A percentile compares a stretch with the other conserved stretches of the same genome.
These are phyloP conservation scores for Ispidina lecontei DNA, from an alignment of 2,797 vertebrate species.

Conservation along the genomic window DNA sequence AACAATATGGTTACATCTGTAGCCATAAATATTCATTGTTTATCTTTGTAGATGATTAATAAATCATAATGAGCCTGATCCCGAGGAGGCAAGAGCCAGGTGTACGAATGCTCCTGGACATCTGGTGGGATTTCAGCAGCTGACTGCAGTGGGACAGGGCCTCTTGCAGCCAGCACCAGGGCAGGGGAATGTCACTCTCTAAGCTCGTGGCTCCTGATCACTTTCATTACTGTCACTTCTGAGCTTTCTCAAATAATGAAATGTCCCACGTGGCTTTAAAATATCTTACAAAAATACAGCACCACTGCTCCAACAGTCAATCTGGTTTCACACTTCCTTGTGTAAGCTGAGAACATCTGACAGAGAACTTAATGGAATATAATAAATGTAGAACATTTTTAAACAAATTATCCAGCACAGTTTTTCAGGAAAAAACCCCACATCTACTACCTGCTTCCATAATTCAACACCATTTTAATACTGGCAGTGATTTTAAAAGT, in stretches of 20 bases:
- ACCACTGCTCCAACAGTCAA: not conserved
- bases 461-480: not conserved
- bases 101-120: not conserved
- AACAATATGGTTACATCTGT: conserved; percentile 44
- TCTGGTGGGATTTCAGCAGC: not conserved
- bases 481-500: not conserved
- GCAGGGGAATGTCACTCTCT: not conserved
- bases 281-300: not conserved
- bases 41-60: conserved; percentile 43
- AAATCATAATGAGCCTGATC: conserved; percentile 34
- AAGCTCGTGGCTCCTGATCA: not conserved
- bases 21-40: conserved; percentile 60
- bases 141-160: not conserved
- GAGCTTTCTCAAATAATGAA: not conserved
- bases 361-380: not conserved
- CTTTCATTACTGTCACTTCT: not conserved
- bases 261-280: not conserved
- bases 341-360: not conserved
- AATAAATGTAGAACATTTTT: not conserved
- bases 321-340: not conserved
- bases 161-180: not conserved
- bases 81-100: not conserved
- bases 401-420: not conserved
- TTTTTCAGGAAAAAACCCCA: not conserved
- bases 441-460: not conserved